Conservation (phyloP, 2,113 vertebrate genomes). For the Echinops telfairi region DNA sequence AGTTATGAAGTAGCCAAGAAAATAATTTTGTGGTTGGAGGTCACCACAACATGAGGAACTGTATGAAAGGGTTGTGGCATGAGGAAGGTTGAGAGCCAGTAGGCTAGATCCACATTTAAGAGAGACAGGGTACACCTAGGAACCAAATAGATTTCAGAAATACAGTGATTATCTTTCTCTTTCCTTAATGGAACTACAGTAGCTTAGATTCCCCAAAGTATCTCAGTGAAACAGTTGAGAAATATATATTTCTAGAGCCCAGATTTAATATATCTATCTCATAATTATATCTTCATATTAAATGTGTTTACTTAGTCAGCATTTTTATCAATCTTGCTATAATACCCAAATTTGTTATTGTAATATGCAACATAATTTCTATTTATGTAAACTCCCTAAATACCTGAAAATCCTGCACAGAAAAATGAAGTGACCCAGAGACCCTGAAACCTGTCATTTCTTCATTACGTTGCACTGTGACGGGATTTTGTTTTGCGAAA, state of each 20-base stretch:
- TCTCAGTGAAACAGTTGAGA: slow-evolving; percentile 5
- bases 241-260: not conserved
- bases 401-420: not conserved
- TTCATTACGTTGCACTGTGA: slow-evolving; percentile 8
- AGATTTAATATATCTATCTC: slow-evolving; percentile 1
- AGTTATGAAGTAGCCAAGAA: no score
- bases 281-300: not conserved
- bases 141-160: not conserved
- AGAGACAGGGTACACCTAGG: not conserved
- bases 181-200: not conserved
- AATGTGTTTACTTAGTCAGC: not conserved
- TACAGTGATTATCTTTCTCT: not conserved
- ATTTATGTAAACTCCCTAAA: slow-evolving; percentile 16
- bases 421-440: slow-evolving; percentile 41
- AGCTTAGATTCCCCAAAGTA: not conserved
- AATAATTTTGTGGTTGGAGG: no score
- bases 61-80: no score
- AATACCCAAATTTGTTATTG: not conserved
- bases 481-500: not conserved
- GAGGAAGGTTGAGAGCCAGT: no score
- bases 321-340: not conserved
- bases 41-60: no score
- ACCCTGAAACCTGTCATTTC: slow-evolving; percentile 11
- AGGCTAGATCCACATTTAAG: not conserved
- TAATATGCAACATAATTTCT: not conserved